These are phyloP conservation scores for Sphaerodactylus townsendi DNA, from an alignment of 2,113 vertebrate species.

Conservation along the genomic window DNA sequence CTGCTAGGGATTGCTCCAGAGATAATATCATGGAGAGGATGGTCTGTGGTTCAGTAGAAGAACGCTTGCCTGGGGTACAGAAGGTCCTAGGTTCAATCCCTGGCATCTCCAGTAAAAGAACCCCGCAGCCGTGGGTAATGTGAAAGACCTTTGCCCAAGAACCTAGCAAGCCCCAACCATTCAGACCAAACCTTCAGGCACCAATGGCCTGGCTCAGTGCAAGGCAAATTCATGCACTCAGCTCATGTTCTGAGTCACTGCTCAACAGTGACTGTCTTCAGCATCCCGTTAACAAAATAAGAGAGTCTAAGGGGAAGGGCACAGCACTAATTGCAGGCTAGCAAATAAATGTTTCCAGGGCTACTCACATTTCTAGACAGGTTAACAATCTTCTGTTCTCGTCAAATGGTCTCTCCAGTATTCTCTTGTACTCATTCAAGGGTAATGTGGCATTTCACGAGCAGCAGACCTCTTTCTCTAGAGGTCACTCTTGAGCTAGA, in stretches of 20 bases:
- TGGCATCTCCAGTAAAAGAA: too few species aligned
- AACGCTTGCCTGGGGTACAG: too few species aligned
- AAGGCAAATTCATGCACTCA: background rate
- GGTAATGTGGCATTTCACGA: background rate
- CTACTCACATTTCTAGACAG: background rate
- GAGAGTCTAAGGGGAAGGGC: background rate
- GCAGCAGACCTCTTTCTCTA: background rate
- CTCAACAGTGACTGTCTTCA: background rate
- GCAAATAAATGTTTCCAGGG: background rate
- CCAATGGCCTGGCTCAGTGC: too few species aligned
- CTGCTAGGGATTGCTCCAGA: too few species aligned
- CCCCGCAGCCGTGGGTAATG: too few species aligned
- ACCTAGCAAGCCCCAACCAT: too few species aligned
- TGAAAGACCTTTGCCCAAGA: too few species aligned
- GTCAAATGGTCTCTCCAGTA: background rate
- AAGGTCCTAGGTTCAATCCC: too few species aligned
- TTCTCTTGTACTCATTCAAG: conserved; percentile 4
- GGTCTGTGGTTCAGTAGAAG: too few species aligned
- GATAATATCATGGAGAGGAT: too few species aligned
- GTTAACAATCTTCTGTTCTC: background rate
- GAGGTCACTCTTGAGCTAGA: background rate
- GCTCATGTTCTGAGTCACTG: background rate
- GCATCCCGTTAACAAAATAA: background rate
- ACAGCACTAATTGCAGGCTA: background rate
- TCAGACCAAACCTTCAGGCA: too few species aligned